A percentile compares a stretch with the other conserved stretches of the same genome.
These are phyloP conservation scores for Apis dorsata DNA, from an alignment of 1,140 invertebrate species.

Conservation along the genomic window DNA sequence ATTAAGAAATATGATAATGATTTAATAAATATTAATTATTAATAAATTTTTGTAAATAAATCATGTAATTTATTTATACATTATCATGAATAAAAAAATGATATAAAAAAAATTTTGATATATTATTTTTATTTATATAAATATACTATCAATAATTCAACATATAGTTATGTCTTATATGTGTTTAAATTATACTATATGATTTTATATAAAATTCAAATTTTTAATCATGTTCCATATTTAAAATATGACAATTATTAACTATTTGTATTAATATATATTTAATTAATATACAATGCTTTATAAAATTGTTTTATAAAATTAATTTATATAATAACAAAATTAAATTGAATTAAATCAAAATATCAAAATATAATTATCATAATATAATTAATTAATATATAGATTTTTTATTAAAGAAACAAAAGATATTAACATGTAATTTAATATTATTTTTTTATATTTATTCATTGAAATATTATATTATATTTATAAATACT, in stretches of 20 bases:
- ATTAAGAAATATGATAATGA: background rate
- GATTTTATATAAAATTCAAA: no score
- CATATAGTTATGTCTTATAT: no score
- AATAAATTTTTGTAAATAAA: background rate
- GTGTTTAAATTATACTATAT: no score
- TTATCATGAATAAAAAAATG: no score
- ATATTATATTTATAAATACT: constrained; percentile 14
- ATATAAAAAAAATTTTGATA: no score
- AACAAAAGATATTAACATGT: background rate
- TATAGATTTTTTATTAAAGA: background rate
- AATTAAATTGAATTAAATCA: background rate
- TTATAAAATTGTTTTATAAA: background rate
- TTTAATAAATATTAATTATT: background rate
- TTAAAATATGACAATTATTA: no score
- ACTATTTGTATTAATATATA: background rate
- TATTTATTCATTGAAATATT: constrained; percentile 33
- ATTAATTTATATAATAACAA: background rate
- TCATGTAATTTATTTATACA: background rate
- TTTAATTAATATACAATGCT: constrained; percentile 1
- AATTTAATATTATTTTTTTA: background rate
- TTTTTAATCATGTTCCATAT: no score
- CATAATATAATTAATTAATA: background rate
- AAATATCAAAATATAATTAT: background rate
- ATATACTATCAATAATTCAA: no score
- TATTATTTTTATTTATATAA: no score